phyloP scores from a whole-genome alignment of 2,888 invertebrate genomes.

The Lypha dubia region DNA sequence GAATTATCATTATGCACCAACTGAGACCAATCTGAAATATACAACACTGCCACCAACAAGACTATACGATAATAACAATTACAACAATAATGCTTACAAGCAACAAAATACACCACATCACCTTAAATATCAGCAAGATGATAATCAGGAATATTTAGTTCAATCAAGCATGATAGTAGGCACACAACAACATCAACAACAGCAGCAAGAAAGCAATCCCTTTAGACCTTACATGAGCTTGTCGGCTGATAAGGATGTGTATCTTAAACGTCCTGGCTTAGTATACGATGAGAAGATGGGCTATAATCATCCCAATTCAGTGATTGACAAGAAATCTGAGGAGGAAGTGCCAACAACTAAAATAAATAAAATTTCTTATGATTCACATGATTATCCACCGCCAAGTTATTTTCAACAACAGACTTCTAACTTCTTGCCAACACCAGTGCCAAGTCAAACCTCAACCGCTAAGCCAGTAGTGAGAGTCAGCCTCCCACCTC shows the following conservation, averaged over 20 bases:
- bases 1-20: constrained; percentile 75
- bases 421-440: constrained; percentile 72
- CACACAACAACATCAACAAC: constrained; percentile 51
- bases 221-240: constrained; percentile 56
- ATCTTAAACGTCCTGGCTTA: constrained; percentile 77
- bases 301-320: constrained; percentile 73
- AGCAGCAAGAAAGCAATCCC: constrained; percentile 36
- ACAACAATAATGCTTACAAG: constrained; percentile 57
- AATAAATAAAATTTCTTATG: constrained; percentile 78
- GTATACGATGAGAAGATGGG: constrained; percentile 78
- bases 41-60: constrained; percentile 31
- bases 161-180: constrained; percentile 79
- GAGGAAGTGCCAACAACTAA: constrained; percentile 61
- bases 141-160: constrained; percentile 79
- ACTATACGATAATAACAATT: constrained; percentile 57
- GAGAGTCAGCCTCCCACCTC: constrained; percentile 32
- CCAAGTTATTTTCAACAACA: constrained; percentile 78
- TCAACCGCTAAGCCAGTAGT: constrained; percentile 40
- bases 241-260: constrained; percentile 65
- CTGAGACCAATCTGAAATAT: constrained; percentile 64
- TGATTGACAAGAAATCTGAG: constrained; percentile 65
- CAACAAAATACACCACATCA: constrained; percentile 57
- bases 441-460: constrained; percentile 59
- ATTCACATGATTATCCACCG: constrained; percentile 82
- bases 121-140: constrained; percentile 66